These are phyloP conservation scores for Caenorhabditis panamensis DNA, from an alignment of 2,888 invertebrate species.

Conservation along the genomic window DNA sequence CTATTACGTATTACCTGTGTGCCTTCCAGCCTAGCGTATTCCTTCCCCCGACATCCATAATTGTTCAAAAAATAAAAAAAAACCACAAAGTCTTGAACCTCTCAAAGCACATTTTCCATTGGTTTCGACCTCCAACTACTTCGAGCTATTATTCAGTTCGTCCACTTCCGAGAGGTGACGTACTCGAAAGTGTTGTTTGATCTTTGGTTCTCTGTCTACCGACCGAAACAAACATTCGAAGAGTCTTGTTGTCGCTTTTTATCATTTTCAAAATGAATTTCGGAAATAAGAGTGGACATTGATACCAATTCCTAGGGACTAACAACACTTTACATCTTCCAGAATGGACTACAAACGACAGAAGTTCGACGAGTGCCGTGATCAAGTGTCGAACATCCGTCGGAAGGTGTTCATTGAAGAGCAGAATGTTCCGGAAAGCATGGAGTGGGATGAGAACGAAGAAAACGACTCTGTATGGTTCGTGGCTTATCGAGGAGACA, in stretches of 20 bases:
- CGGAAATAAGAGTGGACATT: too few species aligned
- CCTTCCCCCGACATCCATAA: constrained; percentile 1
- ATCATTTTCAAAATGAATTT: not conserved
- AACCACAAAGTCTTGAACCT: not conserved
- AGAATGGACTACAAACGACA: constrained; percentile 49
- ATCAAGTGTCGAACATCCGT: constrained; percentile 37
- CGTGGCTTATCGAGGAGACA: constrained; percentile 41
- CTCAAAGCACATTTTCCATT: constrained; percentile 1
- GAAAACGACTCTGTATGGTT: constrained; percentile 53
- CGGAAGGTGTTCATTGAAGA: constrained; percentile 63
- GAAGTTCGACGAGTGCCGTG: constrained; percentile 40
- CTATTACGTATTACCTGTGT: constrained; percentile 15
- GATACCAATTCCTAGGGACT: not conserved
- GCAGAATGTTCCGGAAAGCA: constrained; percentile 59
- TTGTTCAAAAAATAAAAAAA: constrained; percentile 14
- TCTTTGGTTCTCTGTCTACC: not conserved
- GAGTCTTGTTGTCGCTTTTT: not conserved
- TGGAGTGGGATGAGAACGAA: constrained; percentile 64
- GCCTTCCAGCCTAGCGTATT: constrained; percentile 21
- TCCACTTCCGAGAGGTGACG: not conserved
- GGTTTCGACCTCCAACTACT: not conserved
- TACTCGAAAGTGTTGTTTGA: not conserved
- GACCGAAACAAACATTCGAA: not conserved
- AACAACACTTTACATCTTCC: not conserved
- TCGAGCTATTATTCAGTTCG: not conserved